These are phyloP conservation scores for Pelodytes ibericus DNA, from an alignment of 2,797 vertebrate genomes.

Conservation along the genomic window DNA sequence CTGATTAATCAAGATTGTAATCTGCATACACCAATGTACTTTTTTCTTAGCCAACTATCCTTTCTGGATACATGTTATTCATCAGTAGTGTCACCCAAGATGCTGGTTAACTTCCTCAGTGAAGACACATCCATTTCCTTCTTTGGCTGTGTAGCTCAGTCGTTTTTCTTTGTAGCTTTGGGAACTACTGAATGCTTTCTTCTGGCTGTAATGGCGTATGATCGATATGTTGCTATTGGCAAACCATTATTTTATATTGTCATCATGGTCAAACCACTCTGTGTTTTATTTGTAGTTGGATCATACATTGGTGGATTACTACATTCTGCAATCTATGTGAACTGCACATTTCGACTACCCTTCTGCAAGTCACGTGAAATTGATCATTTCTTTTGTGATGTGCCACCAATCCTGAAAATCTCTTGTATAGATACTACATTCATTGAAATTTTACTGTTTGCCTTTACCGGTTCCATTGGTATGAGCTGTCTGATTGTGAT, in stretches of 20 bases:
- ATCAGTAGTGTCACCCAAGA: background rate
- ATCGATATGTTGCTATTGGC: slow-evolving; percentile 8
- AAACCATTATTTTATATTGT: slow-evolving; percentile 8
- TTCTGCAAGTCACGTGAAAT: slow-evolving; percentile 14
- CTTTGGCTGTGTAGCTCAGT: background rate
- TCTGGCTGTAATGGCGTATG: slow-evolving; percentile 16
- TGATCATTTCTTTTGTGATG: slow-evolving; percentile 25
- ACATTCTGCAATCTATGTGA: background rate
- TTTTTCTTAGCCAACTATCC: background rate
- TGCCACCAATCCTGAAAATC: slow-evolving; percentile 5
- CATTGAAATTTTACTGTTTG: slow-evolving; percentile 15
- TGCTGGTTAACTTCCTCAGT: background rate
- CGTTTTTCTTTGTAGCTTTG: slow-evolving; percentile 3
- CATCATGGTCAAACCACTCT: background rate
- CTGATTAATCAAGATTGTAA: background rate
- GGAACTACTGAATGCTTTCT: background rate
- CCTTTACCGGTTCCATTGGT: background rate
- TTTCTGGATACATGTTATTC: background rate
- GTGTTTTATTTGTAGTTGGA: background rate
- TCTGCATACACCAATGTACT: background rate
- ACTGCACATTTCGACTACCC: background rate
- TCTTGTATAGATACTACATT: slow-evolving; percentile 2
- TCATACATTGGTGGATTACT: background rate
- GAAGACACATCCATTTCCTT: background rate
- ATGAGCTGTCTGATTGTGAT: slow-evolving; percentile 3